Evolutionary conservation across 2,888 invertebrate species (phyloP).

Genomic region (Erebia ligea): DNA sequence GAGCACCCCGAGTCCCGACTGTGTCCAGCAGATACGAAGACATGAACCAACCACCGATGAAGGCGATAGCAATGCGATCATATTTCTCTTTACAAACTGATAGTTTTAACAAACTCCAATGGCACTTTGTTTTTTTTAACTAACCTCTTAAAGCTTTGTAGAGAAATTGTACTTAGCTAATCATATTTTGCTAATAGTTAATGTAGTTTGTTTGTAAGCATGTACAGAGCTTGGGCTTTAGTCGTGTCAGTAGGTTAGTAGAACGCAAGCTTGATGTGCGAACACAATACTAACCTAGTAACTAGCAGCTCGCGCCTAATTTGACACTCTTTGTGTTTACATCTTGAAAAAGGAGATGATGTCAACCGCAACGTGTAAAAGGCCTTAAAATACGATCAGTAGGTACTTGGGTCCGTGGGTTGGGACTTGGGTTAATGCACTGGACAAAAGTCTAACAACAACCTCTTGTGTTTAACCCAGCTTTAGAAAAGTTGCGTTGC

Average conservation of each 20-base stretch:
- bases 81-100: too few species aligned
- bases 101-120: too few species aligned
- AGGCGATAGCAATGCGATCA: too few species aligned
- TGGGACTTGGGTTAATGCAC: too few species aligned
- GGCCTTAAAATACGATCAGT: neutral
- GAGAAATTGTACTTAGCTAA: neutral
- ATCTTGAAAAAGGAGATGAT: constrained; percentile 36
- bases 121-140: too few species aligned
- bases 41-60: too few species aligned
- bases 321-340: constrained; percentile 44
- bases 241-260: constrained; percentile 71
- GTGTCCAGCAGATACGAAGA: too few species aligned
- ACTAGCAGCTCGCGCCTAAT: constrained; percentile 46
- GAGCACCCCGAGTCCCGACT: too few species aligned
- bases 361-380: constrained; percentile 26
- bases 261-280: constrained; percentile 61
- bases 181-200: neutral
- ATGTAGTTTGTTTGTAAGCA: constrained; percentile 58
- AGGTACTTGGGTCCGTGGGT: neutral
- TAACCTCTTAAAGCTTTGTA: too few species aligned
- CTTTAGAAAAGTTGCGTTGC: neutral
- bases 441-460: too few species aligned
- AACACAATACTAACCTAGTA: constrained; percentile 55
- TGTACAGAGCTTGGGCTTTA: constrained; percentile 61
- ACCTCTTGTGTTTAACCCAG: neutral